Conservation (phyloP, 2,113 vertebrate species). For the Onychorhynchus coronatus region DNA sequence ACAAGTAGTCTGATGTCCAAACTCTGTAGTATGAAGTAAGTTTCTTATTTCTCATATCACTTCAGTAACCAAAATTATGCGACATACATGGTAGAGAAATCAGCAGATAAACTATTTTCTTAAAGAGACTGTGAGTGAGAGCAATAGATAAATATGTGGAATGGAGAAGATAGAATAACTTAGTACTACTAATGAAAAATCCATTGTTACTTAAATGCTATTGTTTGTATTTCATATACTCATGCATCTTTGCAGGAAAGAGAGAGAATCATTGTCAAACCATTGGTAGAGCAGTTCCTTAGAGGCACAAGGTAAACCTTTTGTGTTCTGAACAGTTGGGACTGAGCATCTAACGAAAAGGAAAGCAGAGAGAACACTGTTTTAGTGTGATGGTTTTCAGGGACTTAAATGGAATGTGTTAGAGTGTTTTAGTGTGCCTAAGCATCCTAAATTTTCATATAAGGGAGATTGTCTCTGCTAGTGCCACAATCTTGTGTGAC, state of each 20-base stretch:
- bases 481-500: not conserved
- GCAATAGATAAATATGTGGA: not conserved
- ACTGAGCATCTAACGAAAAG: not conserved
- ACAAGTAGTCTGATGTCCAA: not conserved
- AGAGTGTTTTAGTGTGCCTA: not conserved
- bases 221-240: not conserved
- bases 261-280: not conserved
- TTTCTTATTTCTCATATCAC: not conserved
- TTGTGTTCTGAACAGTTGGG: not conserved
- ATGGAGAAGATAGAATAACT: not conserved
- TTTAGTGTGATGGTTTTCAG: not conserved
- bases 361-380: not conserved
- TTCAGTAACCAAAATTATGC: not conserved
- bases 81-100: not conserved
- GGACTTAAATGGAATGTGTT: not conserved
- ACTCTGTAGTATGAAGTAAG: not conserved
- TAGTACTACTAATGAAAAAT: not conserved
- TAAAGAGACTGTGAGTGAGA: not conserved
- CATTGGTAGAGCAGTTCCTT: not conserved
- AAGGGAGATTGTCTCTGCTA: not conserved
- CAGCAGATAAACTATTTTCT: not conserved
- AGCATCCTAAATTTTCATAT: not conserved
- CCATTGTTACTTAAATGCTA: not conserved
- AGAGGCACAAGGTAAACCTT: not conserved
- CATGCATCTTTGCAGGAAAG: not conserved